These are phyloP conservation scores for Mesorhabditis belari DNA, from an alignment of 2,888 invertebrate species.

Conservation along the genomic window DNA sequence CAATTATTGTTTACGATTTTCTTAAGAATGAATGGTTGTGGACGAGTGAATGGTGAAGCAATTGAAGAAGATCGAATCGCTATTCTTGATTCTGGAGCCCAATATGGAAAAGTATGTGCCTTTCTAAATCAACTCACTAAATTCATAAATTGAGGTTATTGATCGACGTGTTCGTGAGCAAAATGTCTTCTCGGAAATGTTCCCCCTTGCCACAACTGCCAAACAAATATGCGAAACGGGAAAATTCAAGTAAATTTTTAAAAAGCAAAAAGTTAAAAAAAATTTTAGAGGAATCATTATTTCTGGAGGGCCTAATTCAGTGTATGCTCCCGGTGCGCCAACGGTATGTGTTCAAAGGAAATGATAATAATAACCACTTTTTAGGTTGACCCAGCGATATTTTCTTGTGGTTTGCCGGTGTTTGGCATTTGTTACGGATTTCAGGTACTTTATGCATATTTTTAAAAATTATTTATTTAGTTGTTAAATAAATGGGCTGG, in stretches of 20 bases:
- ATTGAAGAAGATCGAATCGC: conserved; percentile 62
- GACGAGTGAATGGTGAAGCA: background rate
- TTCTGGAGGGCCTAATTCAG: conserved; percentile 94
- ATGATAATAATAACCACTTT: conserved; percentile 54
- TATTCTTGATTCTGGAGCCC: conserved; percentile 95
- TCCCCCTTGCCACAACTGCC: conserved; percentile 42
- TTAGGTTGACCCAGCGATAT: conserved; percentile 85
- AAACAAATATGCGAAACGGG: conserved; percentile 26
- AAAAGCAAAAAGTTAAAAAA: background rate
- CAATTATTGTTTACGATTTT: no score
- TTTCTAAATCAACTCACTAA: background rate
- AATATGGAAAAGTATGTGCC: conserved; percentile 90
- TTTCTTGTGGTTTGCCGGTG: conserved; percentile 87
- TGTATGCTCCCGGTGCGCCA: conserved; percentile 82
- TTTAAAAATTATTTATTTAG: conserved; percentile 58
- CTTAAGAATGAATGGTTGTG: background rate
- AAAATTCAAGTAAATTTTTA: conserved; percentile 26
- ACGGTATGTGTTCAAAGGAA: conserved; percentile 54
- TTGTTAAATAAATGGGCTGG: conserved; percentile 96
- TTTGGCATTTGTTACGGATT: conserved; percentile 96
- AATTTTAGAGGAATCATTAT: conserved; percentile 79
- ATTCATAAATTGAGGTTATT: conserved; percentile 63
- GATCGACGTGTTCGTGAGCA: conserved; percentile 85
- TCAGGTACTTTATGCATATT: no score
- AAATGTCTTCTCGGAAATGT: conserved; percentile 81